Evolutionary conservation across 1,140 invertebrate genomes (phyloP).

Genomic region (Lysiphlebus fabarum): DNA sequence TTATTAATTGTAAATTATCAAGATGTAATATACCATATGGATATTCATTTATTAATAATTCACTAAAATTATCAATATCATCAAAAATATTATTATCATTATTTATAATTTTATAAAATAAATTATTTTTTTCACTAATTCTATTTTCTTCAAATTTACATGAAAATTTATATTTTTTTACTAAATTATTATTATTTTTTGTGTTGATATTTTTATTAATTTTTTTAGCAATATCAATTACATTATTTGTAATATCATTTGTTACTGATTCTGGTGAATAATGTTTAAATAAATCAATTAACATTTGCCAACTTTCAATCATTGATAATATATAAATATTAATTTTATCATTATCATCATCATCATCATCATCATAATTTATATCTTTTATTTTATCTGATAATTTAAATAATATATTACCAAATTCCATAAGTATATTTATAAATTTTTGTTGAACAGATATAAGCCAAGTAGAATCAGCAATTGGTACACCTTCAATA

Average conservation of each 20-base stretch:
- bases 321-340: constrained; percentile 28
- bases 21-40: neutral
- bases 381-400: constrained; percentile 25
- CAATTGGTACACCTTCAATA: constrained; percentile 35
- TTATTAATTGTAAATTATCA: neutral
- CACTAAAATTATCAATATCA: neutral
- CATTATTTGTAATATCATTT: neutral
- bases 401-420: no score
- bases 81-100: neutral
- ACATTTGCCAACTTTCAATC: constrained; percentile 29
- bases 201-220: constrained; percentile 15
- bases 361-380: neutral
- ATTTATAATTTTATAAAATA: neutral
- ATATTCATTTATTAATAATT: constrained; percentile 9
- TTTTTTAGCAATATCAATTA: constrained; percentile 1
- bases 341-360: constrained; percentile 11
- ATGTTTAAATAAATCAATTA: constrained; percentile 30
- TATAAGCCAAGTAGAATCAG: constrained; percentile 30
- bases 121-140: neutral
- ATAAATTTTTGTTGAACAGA: constrained; percentile 34
- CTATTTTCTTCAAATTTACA: constrained; percentile 4
- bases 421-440: constrained; percentile 30
- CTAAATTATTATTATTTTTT: neutral
- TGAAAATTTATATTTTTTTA: neutral
- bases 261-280: constrained; percentile 26